Evolutionary conservation across 2,888 invertebrate genomes (phyloP), one percentile per base, ranked within the genome.

Genomic region (Dexiosoma caninum): DNA sequence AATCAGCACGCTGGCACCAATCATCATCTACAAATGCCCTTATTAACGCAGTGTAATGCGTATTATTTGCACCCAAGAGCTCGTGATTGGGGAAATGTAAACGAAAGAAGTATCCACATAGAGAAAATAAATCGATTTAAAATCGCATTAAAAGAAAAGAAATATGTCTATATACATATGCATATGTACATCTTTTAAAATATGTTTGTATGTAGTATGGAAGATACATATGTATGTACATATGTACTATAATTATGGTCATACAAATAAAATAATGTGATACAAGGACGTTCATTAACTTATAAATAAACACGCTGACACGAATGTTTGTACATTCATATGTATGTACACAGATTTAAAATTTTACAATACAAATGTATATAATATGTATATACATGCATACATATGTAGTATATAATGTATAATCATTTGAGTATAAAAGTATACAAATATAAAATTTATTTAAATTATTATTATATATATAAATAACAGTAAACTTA

Each of bases 61-160:
- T 30, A 30, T 8, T 37, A 8, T 51, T 40, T 16, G 23, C 70
- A 53, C 5, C 32, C n/a, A n/a, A 49, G 66, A 53, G 30, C 30
- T 57, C 16, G 66, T 30, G 60, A 46, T 14, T 53, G 46, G 27
- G 60, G 59, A 66, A 75, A 53, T 60, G 42, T 53, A 40, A 40
- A 23, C 40, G 12, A 71, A 19, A 14, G 16, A 30, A 37, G 19
- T 16, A 46, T 10, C 8, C 35, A 2, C n/a, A 55, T 32, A 71
- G 14, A 14, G 9, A 55, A 67, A 62, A 57, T 49, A 75, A 79
- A 75, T 79, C 79, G 57, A 78, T 81, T 78, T 53, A 32, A 46
- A 66, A 70, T 51, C 72, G 32, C 67, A 69, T 60, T 74, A 70
- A 35, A 62, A 60, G 21, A 14, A 35, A 27, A 42, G 8, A 60